phyloP scores from a whole-genome alignment of 1,140 invertebrate species.

The Coelopa frigida region DNA sequence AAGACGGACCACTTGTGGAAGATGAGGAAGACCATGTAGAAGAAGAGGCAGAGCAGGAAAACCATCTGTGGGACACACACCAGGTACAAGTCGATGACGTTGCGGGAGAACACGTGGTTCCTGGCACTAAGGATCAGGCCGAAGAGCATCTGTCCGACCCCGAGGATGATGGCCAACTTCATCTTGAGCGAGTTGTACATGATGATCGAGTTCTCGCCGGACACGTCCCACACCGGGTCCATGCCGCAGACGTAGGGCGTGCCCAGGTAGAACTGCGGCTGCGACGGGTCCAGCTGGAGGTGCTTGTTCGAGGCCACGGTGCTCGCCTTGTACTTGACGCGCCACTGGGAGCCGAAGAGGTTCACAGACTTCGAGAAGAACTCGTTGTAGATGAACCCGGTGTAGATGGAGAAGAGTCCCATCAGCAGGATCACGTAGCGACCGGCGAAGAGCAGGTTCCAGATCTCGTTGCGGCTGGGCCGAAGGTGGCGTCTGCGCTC shows the following conservation, averaged over 20 bases:
- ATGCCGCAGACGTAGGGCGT: constrained; percentile 56
- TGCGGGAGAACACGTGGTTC: constrained; percentile 83
- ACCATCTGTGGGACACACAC: constrained; percentile 91
- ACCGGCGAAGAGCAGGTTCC: constrained; percentile 75
- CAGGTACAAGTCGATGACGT: constrained; percentile 70
- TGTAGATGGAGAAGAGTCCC: constrained; percentile 78
- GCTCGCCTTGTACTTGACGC: constrained; percentile 48
- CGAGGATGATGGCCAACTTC: constrained; percentile 96
- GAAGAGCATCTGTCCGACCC: constrained; percentile 94
- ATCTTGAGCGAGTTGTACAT: constrained; percentile 98
- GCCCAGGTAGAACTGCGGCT: constrained; percentile 48
- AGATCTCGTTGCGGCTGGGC: constrained; percentile 63
- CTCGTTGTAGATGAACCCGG: constrained; percentile 80
- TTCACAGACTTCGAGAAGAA: constrained; percentile 75
- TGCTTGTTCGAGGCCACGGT: constrained; percentile 45
- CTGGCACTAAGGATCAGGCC: constrained; percentile 81
- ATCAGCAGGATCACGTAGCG: constrained; percentile 80
- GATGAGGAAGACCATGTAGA: constrained; percentile 89
- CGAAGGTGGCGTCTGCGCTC: no score
- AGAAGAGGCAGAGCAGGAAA: constrained; percentile 85
- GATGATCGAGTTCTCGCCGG: constrained; percentile 90
- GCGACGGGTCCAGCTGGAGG: constrained; percentile 69
- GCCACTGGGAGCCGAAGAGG: constrained; percentile 71
- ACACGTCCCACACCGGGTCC: constrained; percentile 83
- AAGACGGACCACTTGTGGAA: constrained; percentile 86